Percentiles rank a stretch among this genome's conserved stretches.
These are phyloP conservation scores for Oedothorax gibbosus DNA, from an alignment of 1,140 invertebrate species.

Conservation along the genomic window DNA sequence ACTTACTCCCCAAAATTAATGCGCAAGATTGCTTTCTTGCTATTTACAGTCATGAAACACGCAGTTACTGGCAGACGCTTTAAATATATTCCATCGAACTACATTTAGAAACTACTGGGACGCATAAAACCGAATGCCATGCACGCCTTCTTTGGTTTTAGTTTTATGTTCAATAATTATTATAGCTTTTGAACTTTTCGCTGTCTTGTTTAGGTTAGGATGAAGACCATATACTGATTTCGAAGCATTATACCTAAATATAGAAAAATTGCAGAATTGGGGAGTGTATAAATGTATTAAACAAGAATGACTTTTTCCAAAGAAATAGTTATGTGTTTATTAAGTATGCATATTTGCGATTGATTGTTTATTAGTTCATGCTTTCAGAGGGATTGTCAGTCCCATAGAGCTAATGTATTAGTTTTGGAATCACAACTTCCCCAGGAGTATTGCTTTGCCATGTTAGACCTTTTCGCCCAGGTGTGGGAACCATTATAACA, in stretches of 20 bases:
- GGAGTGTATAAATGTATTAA: no score
- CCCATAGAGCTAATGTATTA: no score
- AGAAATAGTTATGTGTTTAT: no score
- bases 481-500: no score
- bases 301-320: no score
- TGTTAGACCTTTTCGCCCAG: no score
- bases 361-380: no score
- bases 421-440: no score
- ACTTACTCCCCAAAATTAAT: conserved; percentile 41
- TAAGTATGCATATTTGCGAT: no score
- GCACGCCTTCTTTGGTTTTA: conserved; percentile 6
- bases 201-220: background rate
- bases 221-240: background rate
- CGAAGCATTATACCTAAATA: background rate
- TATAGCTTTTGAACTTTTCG: conserved; percentile 12
- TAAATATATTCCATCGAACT: conserved; percentile 54
- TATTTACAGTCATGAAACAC: background rate
- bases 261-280: background rate
- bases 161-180: conserved; percentile 50
- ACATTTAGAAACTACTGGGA: conserved; percentile 41
- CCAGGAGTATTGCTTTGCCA: no score
- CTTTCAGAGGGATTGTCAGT: no score
- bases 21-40: conserved; percentile 24
- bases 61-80: conserved; percentile 26
- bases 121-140: conserved; percentile 48